These are phyloP conservation scores for Microchrysa polita DNA, from an alignment of 2,888 invertebrate genomes.

Conservation along the genomic window DNA sequence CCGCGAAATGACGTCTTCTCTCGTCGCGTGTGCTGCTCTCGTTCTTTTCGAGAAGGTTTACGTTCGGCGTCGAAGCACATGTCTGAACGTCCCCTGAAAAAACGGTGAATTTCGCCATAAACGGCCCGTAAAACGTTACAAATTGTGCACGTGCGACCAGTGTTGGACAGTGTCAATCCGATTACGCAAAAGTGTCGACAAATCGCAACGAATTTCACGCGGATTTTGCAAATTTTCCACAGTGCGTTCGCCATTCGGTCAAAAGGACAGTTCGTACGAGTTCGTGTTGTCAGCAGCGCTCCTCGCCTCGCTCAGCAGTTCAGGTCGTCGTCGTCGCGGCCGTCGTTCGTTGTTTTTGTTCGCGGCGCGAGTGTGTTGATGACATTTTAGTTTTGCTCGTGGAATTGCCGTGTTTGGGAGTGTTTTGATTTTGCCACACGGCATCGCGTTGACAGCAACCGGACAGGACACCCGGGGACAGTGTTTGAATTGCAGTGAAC, in stretches of 20 bases:
- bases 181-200: neutral
- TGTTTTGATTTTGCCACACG: conserved; percentile 6
- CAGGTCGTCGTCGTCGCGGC: conserved; percentile 14
- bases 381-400: conserved; percentile 20
- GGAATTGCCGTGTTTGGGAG: neutral
- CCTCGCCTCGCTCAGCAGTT: conserved; percentile 3
- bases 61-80: conserved; percentile 75
- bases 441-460: neutral
- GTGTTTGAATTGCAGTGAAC: no score
- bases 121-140: conserved; percentile 14
- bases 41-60: conserved; percentile 70
- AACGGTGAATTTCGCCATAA: conserved; percentile 30
- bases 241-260: neutral
- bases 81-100: conserved; percentile 58
- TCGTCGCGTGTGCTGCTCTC: neutral
- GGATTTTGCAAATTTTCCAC: neutral
- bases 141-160: conserved; percentile 14
- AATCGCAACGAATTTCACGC: conserved; percentile 5
- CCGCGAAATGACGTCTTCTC: neutral
- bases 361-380: neutral
- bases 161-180: neutral
- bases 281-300: neutral
- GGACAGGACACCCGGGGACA: no score
- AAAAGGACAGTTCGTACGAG: neutral
- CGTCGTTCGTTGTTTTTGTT: neutral